Percentiles rank a stretch among this genome's conserved stretches.
Conservation (phyloP, 2,113 vertebrate genomes). For the Climacteris rufus region DNA sequence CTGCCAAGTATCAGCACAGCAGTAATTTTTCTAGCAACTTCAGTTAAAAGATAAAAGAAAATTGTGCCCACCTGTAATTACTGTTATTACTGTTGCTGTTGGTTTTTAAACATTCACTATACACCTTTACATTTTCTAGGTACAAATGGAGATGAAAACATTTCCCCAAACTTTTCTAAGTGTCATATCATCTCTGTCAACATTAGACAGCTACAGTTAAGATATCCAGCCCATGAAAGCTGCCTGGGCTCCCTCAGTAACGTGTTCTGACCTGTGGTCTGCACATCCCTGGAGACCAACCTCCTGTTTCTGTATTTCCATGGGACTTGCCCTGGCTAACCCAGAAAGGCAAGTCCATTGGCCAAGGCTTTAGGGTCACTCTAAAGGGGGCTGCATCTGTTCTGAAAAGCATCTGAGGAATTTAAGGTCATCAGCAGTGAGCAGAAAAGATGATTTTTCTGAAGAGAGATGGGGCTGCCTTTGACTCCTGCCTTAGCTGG, state of each 20-base stretch:
- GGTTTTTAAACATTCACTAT: background rate
- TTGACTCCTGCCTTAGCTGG: background rate
- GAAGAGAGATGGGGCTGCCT: background rate
- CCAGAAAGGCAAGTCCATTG: background rate
- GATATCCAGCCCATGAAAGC: background rate
- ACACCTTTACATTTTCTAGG: slow-evolving; percentile 7
- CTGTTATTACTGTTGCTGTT: background rate
- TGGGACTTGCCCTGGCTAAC: background rate
- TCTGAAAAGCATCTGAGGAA: background rate
- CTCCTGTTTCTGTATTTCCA: background rate
- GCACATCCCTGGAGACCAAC: background rate
- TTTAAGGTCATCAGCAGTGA: background rate
- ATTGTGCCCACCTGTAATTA: slow-evolving; percentile 2
- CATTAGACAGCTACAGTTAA: background rate
- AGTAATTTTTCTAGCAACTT: background rate
- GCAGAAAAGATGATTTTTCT: background rate
- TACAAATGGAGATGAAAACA: background rate
- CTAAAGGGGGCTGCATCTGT: background rate
- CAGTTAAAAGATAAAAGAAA: slow-evolving; percentile 4
- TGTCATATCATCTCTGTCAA: background rate
- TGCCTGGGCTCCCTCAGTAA: background rate
- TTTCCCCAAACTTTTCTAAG: background rate
- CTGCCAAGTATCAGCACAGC: slow-evolving; percentile 35
- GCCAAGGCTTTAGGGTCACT: background rate
- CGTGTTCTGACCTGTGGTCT: background rate